These are phyloP conservation scores for Hipparchia sbordonii DNA, from an alignment of 2,888 invertebrate species.

Conservation along the genomic window DNA sequence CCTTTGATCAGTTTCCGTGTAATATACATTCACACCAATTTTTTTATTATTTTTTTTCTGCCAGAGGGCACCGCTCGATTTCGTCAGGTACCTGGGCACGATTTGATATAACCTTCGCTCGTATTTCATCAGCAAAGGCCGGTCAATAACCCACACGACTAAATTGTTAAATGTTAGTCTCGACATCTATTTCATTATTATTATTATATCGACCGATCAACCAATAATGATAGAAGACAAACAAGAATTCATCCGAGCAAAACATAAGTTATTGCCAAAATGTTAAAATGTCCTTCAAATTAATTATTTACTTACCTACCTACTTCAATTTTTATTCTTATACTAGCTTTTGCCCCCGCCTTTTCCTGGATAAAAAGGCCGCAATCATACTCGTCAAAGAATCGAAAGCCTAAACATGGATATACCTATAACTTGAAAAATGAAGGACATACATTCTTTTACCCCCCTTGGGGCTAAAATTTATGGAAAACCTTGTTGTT, in stretches of 20 bases:
- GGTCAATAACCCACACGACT: conserved; percentile 63
- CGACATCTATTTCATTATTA: conserved; percentile 45
- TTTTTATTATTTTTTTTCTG: conserved; percentile 41
- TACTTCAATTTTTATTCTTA: too few relatives aligned
- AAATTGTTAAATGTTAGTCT: conserved; percentile 50
- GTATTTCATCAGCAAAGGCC: conserved; percentile 65
- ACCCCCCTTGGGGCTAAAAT: too few relatives aligned
- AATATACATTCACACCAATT: conserved; percentile 35
- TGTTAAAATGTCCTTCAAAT: background rate
- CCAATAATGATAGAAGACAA: conserved; percentile 1
- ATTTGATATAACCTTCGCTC: conserved; percentile 66
- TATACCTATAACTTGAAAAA: too few relatives aligned
- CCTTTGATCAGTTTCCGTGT: conserved; percentile 46
- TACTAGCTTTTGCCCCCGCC: too few relatives aligned
- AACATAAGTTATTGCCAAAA: conserved; percentile 9
- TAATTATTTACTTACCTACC: too few relatives aligned
- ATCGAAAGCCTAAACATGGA: too few relatives aligned
- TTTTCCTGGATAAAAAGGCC: too few relatives aligned
- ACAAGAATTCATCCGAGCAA: conserved; percentile 7
- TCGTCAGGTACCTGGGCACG: conserved; percentile 58
- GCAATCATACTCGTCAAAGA: too few relatives aligned
- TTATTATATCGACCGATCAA: conserved; percentile 21
- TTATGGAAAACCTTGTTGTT: too few relatives aligned
- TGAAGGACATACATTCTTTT: too few relatives aligned
- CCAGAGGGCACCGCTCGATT: conserved; percentile 56